These are phyloP conservation scores for Ruditapes philippinarum DNA, from an alignment of 1,140 invertebrate species.

Conservation along the genomic window DNA sequence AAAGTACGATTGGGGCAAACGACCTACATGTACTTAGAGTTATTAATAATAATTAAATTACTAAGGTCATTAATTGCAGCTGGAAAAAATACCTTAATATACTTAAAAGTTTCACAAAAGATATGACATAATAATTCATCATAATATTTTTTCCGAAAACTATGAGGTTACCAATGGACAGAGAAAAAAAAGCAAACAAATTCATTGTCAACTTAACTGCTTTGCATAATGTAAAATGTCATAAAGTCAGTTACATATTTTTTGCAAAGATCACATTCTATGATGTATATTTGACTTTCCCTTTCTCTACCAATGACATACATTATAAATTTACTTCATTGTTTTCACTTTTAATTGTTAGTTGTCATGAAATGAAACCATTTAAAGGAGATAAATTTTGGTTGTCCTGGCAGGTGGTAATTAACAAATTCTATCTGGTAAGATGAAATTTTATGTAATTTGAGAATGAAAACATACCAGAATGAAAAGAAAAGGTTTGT, in stretches of 20 bases:
- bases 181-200: slow-evolving; percentile 15
- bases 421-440: too few relatives aligned
- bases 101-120: too few relatives aligned
- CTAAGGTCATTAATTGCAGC: too few relatives aligned
- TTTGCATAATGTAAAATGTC: slow-evolving; percentile 50
- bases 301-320: neutral
- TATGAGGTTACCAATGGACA: neutral
- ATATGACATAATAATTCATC: too few relatives aligned
- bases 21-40: too few relatives aligned
- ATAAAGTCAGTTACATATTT: slow-evolving; percentile 1
- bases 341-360: neutral
- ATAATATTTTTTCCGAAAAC: neutral
- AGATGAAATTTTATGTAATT: too few relatives aligned
- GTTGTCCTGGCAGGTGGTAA: neutral
- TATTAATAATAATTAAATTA: too few relatives aligned
- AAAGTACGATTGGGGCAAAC: too few relatives aligned
- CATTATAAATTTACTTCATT: neutral
- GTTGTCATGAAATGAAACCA: neutral
- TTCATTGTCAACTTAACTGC: slow-evolving; percentile 29
- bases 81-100: too few relatives aligned
- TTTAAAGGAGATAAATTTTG: slow-evolving; percentile 8
- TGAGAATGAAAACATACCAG: too few relatives aligned
- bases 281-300: neutral
- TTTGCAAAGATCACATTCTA: neutral
- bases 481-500: too few relatives aligned